Conservation (phyloP, 2,888 invertebrate species). For the Drosophila kanekoi region DNA sequence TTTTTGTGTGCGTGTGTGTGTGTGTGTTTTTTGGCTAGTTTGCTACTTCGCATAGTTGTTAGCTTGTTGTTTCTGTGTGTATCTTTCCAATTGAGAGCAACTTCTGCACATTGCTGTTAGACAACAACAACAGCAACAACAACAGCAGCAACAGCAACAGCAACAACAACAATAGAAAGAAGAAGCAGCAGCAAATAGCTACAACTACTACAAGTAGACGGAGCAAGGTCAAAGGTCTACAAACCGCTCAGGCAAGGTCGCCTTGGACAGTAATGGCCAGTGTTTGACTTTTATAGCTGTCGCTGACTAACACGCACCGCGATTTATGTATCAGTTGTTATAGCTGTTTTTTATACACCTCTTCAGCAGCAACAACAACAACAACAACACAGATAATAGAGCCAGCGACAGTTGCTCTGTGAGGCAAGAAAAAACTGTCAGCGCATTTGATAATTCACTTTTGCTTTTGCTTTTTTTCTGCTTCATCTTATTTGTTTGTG, state of each 20-base stretch:
- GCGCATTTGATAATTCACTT: slow-evolving; percentile 74
- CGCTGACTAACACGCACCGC: slow-evolving; percentile 68
- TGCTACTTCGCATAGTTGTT: slow-evolving; percentile 26
- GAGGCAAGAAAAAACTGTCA: slow-evolving; percentile 68
- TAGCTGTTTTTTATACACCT: slow-evolving; percentile 3
- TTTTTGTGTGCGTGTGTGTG: no score
- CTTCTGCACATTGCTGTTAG: slow-evolving; percentile 56
- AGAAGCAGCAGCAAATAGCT: slow-evolving; percentile 39
- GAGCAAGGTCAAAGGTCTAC: slow-evolving; percentile 77
- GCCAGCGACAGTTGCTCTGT: slow-evolving; percentile 51
- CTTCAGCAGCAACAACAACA: background rate
- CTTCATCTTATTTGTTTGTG: slow-evolving; percentile 1
- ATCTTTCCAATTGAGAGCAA: slow-evolving; percentile 78
- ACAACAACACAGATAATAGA: slow-evolving; percentile 16
- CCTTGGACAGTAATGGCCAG: slow-evolving; percentile 72
- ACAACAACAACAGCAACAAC: slow-evolving; percentile 34
- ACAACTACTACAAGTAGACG: slow-evolving; percentile 56
- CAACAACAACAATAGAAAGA: slow-evolving; percentile 27
- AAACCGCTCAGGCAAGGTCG: slow-evolving; percentile 72
- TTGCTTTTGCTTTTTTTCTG: slow-evolving; percentile 23
- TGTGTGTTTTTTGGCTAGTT: slow-evolving; percentile 25
- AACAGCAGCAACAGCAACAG: slow-evolving; percentile 36
- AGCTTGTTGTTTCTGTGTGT: slow-evolving; percentile 58
- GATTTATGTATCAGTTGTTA: slow-evolving; percentile 63
- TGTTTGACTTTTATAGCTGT: slow-evolving; percentile 73